phyloP scores from a whole-genome alignment of 2,113 vertebrate genomes.

The Montifringilla adamsi region DNA sequence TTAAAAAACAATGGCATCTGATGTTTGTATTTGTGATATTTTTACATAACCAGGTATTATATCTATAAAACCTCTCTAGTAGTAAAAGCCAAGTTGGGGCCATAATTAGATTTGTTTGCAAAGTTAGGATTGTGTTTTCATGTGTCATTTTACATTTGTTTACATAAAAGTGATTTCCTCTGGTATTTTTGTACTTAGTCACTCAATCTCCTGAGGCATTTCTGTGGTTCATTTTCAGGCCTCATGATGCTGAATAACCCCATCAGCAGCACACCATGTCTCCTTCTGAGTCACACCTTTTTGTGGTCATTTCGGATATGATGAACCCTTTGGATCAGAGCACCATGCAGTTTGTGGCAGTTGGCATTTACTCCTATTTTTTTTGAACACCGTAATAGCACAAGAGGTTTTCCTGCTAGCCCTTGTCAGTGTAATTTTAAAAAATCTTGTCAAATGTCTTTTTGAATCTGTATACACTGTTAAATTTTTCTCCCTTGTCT shows the following conservation, averaged over 20 bases:
- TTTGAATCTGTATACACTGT: neutral
- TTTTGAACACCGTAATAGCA: neutral
- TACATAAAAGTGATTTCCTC: conserved; percentile 9
- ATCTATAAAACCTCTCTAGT: neutral
- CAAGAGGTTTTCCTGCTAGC: neutral
- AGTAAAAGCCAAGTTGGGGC: neutral
- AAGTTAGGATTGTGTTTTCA: neutral
- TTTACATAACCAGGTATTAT: neutral
- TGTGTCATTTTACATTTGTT: neutral
- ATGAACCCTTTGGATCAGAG: neutral
- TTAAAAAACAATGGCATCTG: neutral
- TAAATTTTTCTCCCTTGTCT: neutral
- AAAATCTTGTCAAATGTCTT: neutral
- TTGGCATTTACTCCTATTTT: neutral
- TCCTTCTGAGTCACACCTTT: neutral
- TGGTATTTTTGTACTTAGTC: neutral
- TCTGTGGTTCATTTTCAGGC: neutral
- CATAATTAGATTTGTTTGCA: neutral
- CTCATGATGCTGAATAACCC: neutral
- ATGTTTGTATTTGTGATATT: neutral
- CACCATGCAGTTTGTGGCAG: neutral
- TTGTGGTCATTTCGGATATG: neutral
- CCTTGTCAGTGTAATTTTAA: neutral
- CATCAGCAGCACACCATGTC: neutral
- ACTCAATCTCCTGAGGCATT: neutral